These are phyloP conservation scores for Sphaerodactylus townsendi DNA, from an alignment of 2,113 vertebrate species.

Conservation along the genomic window DNA sequence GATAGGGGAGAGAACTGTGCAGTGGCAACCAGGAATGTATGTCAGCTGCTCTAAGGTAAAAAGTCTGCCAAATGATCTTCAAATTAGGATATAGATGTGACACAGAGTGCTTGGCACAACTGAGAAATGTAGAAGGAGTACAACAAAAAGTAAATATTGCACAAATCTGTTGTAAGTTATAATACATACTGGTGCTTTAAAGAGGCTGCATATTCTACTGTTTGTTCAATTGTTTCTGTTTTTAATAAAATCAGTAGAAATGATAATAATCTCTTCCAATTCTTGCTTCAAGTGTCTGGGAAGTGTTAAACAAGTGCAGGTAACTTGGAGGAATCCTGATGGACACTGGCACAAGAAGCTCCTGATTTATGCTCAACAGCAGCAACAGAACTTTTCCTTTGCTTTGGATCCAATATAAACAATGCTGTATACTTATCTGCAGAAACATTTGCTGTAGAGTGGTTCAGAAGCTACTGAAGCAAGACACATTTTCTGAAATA, in stretches of 20 bases:
- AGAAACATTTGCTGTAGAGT: conserved; percentile 20
- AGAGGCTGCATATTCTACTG: background rate
- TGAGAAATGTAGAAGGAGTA: background rate
- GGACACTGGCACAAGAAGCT: background rate
- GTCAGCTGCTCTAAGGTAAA: background rate
- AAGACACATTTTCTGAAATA: background rate
- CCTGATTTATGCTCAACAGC: background rate
- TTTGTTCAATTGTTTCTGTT: background rate
- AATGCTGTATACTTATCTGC: conserved; percentile 15
- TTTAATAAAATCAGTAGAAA: background rate
- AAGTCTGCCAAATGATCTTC: background rate
- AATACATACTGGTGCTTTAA: background rate
- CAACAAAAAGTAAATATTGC: background rate
- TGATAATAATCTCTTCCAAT: background rate
- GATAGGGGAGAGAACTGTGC: too few relatives aligned
- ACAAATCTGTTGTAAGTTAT: background rate
- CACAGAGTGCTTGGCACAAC: background rate
- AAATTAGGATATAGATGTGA: background rate
- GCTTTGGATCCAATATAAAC: conserved; percentile 5
- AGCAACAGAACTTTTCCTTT: background rate
- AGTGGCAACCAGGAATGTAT: too few relatives aligned
- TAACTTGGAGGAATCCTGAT: background rate
- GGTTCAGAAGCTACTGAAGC: background rate
- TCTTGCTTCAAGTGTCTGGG: background rate
- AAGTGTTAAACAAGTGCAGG: background rate